Conservation (phyloP, 2,113 vertebrate genomes). For the Nansenia antarctica region DNA sequence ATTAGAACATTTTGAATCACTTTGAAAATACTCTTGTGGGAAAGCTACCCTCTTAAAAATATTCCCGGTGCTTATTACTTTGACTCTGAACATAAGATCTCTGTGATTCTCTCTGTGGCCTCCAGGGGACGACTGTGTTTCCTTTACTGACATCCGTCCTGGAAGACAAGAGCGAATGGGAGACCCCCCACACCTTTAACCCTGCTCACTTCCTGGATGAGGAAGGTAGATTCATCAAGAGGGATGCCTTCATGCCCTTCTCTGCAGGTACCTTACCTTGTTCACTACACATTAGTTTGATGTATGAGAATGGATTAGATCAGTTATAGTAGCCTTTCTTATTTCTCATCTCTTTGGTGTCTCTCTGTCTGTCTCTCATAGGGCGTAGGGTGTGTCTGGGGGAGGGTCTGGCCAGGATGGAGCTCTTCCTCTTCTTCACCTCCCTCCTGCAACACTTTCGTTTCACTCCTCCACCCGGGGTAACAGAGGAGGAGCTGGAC, state of each 20-base stretch:
- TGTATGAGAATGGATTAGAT: background rate
- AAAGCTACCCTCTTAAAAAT: too few relatives aligned
- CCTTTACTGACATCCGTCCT: slow-evolving; percentile 68
- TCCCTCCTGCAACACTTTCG: slow-evolving; percentile 75
- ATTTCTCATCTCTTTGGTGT: background rate
- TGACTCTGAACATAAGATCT: too few relatives aligned
- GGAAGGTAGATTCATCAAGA: slow-evolving; percentile 60
- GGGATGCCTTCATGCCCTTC: slow-evolving; percentile 71
- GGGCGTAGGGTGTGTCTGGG: slow-evolving; percentile 72
- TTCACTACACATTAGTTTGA: background rate
- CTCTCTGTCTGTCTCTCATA: slow-evolving; percentile 24
- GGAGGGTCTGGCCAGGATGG: slow-evolving; percentile 75
- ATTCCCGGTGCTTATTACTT: background rate
- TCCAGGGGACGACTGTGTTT: slow-evolving; percentile 63
- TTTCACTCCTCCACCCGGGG: slow-evolving; percentile 70
- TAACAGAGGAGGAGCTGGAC: slow-evolving; percentile 69
- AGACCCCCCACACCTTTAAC: slow-evolving; percentile 47
- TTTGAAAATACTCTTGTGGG: too few relatives aligned
- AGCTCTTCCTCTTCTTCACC: slow-evolving; percentile 80
- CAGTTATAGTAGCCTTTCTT: background rate
- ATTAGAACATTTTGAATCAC: too few relatives aligned
- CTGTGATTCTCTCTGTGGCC: too few relatives aligned
- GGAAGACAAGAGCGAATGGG: slow-evolving; percentile 69
- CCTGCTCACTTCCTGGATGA: slow-evolving; percentile 41
- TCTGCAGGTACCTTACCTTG: slow-evolving; percentile 29